Evolutionary conservation across 2,797 vertebrate genomes (phyloP), one percentile per base, ranked within the genome.

Genomic region (Lycodopsis pacificus): DNA sequence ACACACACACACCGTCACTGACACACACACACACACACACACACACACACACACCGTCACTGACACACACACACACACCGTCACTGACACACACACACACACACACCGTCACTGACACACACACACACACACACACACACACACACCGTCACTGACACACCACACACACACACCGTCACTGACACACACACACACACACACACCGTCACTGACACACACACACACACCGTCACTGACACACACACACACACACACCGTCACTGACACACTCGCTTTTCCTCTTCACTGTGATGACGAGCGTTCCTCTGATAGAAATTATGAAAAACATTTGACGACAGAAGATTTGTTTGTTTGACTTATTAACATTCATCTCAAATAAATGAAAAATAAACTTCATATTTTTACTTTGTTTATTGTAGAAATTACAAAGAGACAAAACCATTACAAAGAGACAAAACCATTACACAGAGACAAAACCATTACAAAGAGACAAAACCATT

Each of bases 121-220:
- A n/a, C n/a, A n/a, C n/a, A n/a, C n/a, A n/a, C n/a, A n/a, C n/a
- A n/a, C n/a, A n/a, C n/a, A n/a, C n/a, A n/a, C n/a, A n/a, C 20
- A 51, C 71, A 42, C 51, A 65, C 36, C 15, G 1, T 6, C 42
- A 17, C 42, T 44, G 42, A 48, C 17, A 48, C 71, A 51, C 49
- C n/a, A n/a, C n/a, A n/a, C n/a, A n/a, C 20, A 51, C 71, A 42
- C 51, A 65, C 36, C 15, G 1, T 6, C 42, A 17, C 42, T 44
- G 42, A 48, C 17, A 48, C 71, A 51, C 49, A n/a, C n/a, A n/a
- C n/a, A n/a, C n/a, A n/a, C n/a, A n/a, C 20, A 51, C 71, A 42
- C 51, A 65, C 36, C 15, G 1, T 6, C 42, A 17, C 42, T 44
- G 42, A 48, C 17, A 48, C 71, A 51, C 49, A n/a, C n/a, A n/a